Conservation (phyloP, 2,113 vertebrate genomes). For the Geothlypis trichas region DNA sequence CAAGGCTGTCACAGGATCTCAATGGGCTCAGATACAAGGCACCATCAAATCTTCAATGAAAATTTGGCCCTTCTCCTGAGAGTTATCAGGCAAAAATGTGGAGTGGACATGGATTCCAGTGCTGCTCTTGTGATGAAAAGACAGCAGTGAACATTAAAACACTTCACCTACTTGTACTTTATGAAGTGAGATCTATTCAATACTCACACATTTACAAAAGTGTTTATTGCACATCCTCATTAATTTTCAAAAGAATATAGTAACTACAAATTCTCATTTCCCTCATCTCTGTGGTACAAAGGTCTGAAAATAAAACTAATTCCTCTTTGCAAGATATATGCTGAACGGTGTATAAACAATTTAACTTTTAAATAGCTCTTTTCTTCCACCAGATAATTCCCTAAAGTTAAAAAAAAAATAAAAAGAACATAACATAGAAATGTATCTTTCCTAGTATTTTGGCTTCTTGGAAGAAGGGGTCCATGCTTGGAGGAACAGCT, state of each 20-base stretch:
- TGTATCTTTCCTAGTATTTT: not conserved
- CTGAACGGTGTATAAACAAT: not conserved
- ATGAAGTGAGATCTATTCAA: not conserved
- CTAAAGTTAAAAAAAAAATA: not conserved
- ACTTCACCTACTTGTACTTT: not conserved
- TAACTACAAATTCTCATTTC: not conserved
- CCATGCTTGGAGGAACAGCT: slow-evolving; percentile 68
- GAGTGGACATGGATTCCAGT: not conserved
- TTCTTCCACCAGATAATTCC: not conserved
- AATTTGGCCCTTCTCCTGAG: not conserved
- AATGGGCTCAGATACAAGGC: not conserved
- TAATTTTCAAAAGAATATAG: not conserved
- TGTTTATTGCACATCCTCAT: slow-evolving; percentile 20
- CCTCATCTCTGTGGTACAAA: not conserved
- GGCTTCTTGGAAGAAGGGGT: not conserved
- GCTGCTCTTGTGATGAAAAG: not conserved
- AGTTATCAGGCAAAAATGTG: not conserved
- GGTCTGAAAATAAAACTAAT: not conserved
- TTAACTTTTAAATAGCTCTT: not conserved
- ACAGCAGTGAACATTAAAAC: not conserved
- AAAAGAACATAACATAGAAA: not conserved
- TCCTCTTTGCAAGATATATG: not conserved
- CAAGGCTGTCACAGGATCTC: not conserved
- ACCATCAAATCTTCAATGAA: not conserved
- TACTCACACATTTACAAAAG: not conserved